Conservation (phyloP, 2,113 vertebrate genomes). For the Psettodes erumei region DNA sequence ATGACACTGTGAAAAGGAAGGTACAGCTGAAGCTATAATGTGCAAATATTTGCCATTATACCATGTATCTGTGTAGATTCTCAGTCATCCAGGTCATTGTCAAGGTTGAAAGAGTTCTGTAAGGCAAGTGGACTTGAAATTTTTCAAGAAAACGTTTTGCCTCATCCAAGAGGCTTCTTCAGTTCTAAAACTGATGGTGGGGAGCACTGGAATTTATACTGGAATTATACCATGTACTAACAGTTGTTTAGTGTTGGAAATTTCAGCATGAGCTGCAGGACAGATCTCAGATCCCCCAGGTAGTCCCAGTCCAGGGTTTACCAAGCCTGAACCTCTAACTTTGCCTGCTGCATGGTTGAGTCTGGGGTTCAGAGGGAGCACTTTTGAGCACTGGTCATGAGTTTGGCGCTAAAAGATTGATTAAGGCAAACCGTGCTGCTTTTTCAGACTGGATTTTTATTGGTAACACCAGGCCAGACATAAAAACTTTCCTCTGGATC, state of each 20-base stretch:
- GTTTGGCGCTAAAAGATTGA: constrained; percentile 30
- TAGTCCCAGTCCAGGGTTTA: constrained; percentile 4
- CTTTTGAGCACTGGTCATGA: constrained; percentile 9
- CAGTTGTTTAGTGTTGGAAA: background rate
- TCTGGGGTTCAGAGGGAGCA: constrained; percentile 35
- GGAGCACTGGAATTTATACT: too few relatives aligned
- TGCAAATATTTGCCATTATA: too few relatives aligned
- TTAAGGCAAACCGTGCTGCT: constrained; percentile 29
- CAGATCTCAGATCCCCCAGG: background rate
- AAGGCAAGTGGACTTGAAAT: too few relatives aligned
- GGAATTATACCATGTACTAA: background rate
- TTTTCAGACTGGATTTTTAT: constrained; percentile 52
- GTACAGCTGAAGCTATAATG: background rate
- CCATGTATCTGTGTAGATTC: too few relatives aligned
- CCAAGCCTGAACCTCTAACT: background rate
- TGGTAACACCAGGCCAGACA: constrained; percentile 51
- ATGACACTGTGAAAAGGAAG: background rate
- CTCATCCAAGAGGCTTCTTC: too few relatives aligned
- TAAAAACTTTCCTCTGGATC: constrained; percentile 53
- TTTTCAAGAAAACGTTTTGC: too few relatives aligned
- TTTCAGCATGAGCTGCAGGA: background rate
- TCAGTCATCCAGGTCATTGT: too few relatives aligned
- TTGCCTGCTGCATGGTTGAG: constrained; percentile 25
- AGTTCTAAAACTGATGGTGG: too few relatives aligned
- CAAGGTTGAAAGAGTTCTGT: too few relatives aligned